Conservation (phyloP, 2,797 vertebrate genomes). For the Crax fasciolata region DNA sequence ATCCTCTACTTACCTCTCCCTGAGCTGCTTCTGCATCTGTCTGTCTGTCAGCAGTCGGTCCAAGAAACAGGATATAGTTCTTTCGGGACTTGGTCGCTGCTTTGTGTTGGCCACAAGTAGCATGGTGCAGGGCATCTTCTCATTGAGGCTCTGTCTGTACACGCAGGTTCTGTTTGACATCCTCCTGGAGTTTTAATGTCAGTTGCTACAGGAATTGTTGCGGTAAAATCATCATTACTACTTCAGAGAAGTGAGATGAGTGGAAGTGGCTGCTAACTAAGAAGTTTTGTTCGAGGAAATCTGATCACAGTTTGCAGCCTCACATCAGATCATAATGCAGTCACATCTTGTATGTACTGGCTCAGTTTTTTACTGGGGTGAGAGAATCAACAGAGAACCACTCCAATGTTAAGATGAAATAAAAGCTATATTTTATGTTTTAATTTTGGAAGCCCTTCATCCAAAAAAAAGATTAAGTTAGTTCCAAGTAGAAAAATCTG, state of each 20-base stretch:
- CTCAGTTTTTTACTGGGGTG: neutral
- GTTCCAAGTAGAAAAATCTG: neutral
- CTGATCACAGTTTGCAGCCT: neutral
- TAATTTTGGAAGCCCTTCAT: neutral
- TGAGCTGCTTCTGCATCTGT: neutral
- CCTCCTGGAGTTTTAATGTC: neutral
- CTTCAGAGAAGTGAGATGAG: neutral
- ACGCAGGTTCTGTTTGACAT: neutral
- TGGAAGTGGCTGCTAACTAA: neutral
- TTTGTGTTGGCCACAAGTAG: neutral
- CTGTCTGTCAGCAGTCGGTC: neutral
- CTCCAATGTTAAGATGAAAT: neutral
- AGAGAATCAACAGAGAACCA: neutral
- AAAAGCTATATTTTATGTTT: neutral
- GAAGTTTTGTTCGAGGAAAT: neutral
- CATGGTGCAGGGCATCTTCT: neutral
- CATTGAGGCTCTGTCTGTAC: neutral
- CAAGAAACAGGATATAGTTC: neutral
- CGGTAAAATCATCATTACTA: neutral
- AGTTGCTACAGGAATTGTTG: neutral
- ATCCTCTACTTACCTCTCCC: neutral
- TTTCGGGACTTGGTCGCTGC: neutral
- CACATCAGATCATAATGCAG: neutral
- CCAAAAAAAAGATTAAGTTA: neutral
- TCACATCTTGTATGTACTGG: neutral